Evolutionary conservation across 2,113 vertebrate species (phyloP).

Genomic region (Coryphaenoides rupestris): DNA sequence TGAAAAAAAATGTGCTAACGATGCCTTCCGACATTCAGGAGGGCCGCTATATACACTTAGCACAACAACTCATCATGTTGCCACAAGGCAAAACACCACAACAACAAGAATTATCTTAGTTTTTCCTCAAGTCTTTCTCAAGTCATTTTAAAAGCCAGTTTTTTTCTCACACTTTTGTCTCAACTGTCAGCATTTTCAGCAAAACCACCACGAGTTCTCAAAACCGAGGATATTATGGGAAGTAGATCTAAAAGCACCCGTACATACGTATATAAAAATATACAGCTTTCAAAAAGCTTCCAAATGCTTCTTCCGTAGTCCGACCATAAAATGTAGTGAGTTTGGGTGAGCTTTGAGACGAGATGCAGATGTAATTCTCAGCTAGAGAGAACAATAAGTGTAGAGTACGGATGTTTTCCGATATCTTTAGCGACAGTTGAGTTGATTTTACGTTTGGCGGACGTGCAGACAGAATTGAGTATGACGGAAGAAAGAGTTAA

Average conservation of each 20-base stretch:
- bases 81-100: constrained; percentile 36
- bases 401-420: no score
- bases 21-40: constrained; percentile 53
- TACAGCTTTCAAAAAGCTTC: no score
- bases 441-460: not conserved
- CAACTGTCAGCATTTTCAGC: constrained; percentile 38
- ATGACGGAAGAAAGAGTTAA: constrained; percentile 14
- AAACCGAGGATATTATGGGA: constrained; percentile 25
- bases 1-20: constrained; percentile 22
- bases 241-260: constrained; percentile 22
- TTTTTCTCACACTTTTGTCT: constrained; percentile 35
- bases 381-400: no score
- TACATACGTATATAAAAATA: no score
- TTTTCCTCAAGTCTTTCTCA: constrained; percentile 39
- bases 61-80: constrained; percentile 20
- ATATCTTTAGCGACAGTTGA: no score
- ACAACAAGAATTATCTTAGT: constrained; percentile 36
- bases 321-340: no score
- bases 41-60: constrained; percentile 27
- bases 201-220: constrained; percentile 40
- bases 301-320: no score
- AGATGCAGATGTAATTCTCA: no score
- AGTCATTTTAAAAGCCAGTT: constrained; percentile 18
- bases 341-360: no score
- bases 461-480: constrained; percentile 23